Conservation (phyloP, 2,888 invertebrate genomes). For the Theretra japonica region DNA sequence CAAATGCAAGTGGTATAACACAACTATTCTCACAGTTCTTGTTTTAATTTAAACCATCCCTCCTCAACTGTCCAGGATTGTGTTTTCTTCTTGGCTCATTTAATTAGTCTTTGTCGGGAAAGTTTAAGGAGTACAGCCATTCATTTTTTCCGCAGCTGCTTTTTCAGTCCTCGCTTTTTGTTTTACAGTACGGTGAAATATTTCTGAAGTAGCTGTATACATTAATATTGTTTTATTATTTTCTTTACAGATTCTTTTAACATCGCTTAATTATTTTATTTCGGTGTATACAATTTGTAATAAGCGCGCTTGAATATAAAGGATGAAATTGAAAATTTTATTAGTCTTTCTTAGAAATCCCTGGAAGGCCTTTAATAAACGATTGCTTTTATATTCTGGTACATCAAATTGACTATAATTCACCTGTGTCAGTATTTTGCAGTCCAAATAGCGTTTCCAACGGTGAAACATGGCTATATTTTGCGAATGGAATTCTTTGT, state of each 20-base stretch:
- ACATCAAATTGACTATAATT: too few species aligned
- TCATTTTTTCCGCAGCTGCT: slow-evolving; percentile 22
- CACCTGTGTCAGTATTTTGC: too few species aligned
- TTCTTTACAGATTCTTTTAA: neutral
- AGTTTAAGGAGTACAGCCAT: slow-evolving; percentile 18
- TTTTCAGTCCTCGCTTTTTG: slow-evolving; percentile 13
- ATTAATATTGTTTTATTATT: neutral
- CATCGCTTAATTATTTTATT: neutral
- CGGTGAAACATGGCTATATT: too few species aligned
- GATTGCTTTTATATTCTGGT: too few species aligned
- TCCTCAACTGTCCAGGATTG: slow-evolving; percentile 6
- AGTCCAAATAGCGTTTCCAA: too few species aligned
- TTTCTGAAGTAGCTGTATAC: slow-evolving; percentile 9
- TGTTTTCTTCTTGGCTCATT: slow-evolving; percentile 20
- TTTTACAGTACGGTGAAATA: slow-evolving; percentile 9
- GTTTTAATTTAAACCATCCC: slow-evolving; percentile 8
- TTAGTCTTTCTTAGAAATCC: too few species aligned
- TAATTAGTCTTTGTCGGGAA: slow-evolving; percentile 23
- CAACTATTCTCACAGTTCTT: neutral
- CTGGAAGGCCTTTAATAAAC: too few species aligned
- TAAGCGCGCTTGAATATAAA: too few species aligned
- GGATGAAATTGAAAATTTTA: too few species aligned
- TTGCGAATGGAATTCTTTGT: too few species aligned
- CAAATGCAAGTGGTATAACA: neutral
- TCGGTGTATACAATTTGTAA: too few species aligned